These are phyloP conservation scores for Amphiduros pacificus DNA, from an alignment of 2,888 invertebrate genomes.

Conservation along the genomic window DNA sequence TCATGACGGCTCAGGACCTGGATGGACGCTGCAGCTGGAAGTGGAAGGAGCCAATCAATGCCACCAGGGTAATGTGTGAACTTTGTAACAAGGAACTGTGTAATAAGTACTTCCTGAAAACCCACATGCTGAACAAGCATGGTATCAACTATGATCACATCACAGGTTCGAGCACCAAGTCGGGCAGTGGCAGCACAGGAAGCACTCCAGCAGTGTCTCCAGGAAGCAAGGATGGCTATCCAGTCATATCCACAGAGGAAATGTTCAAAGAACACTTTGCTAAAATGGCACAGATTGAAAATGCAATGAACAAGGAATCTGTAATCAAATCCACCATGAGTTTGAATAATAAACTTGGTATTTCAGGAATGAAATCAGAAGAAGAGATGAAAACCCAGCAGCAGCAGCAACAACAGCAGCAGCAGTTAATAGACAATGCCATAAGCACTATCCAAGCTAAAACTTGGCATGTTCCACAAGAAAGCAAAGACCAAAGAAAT, in stretches of 20 bases:
- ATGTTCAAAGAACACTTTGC: no score
- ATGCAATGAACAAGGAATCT: not conserved
- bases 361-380: not conserved
- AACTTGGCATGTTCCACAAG: slow-evolving; percentile 17
- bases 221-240: not conserved
- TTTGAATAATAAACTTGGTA: no score
- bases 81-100: slow-evolving; percentile 59
- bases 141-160: slow-evolving; percentile 50
- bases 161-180: slow-evolving; percentile 32
- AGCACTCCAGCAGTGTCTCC: not conserved
- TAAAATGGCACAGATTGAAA: no score
- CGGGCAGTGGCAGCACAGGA: not conserved
- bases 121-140: slow-evolving; percentile 59
- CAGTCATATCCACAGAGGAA: no score
- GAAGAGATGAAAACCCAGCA: not conserved
- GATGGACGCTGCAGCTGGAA: slow-evolving; percentile 40
- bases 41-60: slow-evolving; percentile 55
- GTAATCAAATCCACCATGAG: not conserved
- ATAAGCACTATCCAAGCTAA: slow-evolving; percentile 6
- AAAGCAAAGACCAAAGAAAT: not conserved
- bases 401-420: not conserved
- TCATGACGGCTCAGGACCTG: slow-evolving; percentile 7
- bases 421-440: not conserved
- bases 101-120: slow-evolving; percentile 59
- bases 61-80: slow-evolving; percentile 54